These are phyloP conservation scores for Bambusicola thoracicus DNA, from an alignment of 2,113 vertebrate species.

Conservation along the genomic window DNA sequence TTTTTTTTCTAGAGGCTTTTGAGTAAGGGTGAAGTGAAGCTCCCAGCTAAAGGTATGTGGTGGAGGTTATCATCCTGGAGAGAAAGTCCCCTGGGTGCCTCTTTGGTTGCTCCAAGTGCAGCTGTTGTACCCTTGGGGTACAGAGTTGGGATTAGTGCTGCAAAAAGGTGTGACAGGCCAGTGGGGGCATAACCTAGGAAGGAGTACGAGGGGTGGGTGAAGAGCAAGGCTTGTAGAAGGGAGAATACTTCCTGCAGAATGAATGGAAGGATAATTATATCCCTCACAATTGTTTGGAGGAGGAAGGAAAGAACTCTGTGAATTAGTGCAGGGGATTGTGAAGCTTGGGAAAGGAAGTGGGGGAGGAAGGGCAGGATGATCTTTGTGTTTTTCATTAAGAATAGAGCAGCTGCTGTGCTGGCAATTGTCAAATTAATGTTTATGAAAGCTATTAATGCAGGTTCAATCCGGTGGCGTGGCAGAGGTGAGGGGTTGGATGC, in stretches of 20 bases:
- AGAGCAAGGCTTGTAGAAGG: slow-evolving; percentile 34
- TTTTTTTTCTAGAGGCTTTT: slow-evolving; percentile 15
- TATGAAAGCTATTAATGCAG: slow-evolving; percentile 31
- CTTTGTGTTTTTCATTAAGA: slow-evolving; percentile 77
- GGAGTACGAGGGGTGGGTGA: slow-evolving; percentile 22
- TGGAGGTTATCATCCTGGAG: background rate
- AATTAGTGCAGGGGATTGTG: slow-evolving; percentile 71
- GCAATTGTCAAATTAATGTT: slow-evolving; percentile 61
- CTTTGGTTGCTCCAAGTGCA: background rate
- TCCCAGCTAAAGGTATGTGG: background rate
- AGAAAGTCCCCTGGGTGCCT: background rate
- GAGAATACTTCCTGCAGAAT: slow-evolving; percentile 71
- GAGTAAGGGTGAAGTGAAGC: background rate
- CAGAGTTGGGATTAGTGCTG: background rate
- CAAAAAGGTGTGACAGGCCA: background rate
- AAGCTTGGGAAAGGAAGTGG: slow-evolving; percentile 74
- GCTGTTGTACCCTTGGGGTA: background rate
- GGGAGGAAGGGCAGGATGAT: slow-evolving; percentile 72
- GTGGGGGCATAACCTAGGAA: slow-evolving; percentile 50
- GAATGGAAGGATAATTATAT: slow-evolving; percentile 75
- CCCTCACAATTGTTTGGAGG: slow-evolving; percentile 73
- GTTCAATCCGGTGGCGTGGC: background rate
- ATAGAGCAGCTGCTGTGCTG: slow-evolving; percentile 69
- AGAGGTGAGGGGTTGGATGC: background rate
- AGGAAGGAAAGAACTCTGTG: slow-evolving; percentile 77